Evolutionary conservation across 2,113 vertebrate genomes (phyloP), one percentile per base, ranked within the genome.

Genomic region (Philantomba maxwellii): DNA sequence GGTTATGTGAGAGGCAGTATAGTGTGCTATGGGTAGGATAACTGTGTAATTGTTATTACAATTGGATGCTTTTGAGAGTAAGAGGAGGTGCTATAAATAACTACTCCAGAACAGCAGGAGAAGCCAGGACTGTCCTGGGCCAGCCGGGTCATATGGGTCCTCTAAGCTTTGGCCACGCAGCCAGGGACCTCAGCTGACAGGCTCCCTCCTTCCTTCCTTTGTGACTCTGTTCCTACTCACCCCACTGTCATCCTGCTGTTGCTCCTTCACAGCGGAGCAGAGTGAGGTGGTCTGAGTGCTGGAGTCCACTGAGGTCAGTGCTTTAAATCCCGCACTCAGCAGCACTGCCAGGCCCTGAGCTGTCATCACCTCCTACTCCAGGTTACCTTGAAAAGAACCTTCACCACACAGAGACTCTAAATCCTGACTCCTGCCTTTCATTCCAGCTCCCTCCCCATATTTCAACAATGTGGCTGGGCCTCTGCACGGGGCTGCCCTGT

Each of bases 401-500:
- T 85, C 87, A 55, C 2, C 2, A 88, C 57, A 93, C 39, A 73
- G 84, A 55, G 4, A 3, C 85, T 92, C 23, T 12, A 92, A 93
- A 95, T 94, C 95, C 93, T 89, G n/a, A 93, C 85, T 88, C 75
- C 75, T 88, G 60, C 62, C 85, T 96, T 95, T 92, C 90, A 97
- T 82, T 92, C 30, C 55, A 92, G 30, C 93, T 97, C 96, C 97
- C 30, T 95, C 94, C 9, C 10, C n/a, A 58, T 45, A 94, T 95
- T 97, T 98, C 85, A 97, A 97, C 97, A 94, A 92, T 97, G 93
- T 94, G 91, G 55, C 87, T 98, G 93, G 78, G 87, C 86, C 70
- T 91, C n/a, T 97, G 82, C 89, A 95, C 82, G 30, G 2, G 80
- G n/a, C 70, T 94, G 86, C n/a, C 66, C 96, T 96, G 53, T 33